Conservation (phyloP, 2,797 vertebrate species). For the Arnoldichthys spilopterus region DNA sequence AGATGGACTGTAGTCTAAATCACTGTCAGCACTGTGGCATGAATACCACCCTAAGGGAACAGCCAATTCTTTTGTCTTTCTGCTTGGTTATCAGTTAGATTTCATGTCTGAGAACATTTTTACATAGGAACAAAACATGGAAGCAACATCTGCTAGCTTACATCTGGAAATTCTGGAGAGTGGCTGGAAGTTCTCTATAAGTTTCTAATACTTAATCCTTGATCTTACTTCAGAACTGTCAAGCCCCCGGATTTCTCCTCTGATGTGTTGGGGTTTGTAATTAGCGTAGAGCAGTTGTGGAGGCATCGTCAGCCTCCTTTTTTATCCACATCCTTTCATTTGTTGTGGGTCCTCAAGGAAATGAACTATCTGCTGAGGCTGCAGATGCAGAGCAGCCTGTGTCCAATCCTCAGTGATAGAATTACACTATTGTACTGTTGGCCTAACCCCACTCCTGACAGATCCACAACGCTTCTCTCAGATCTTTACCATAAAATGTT, state of each 20-base stretch:
- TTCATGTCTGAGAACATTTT: neutral
- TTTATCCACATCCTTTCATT: neutral
- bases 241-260: slow-evolving; percentile 13
- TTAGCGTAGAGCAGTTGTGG: slow-evolving; percentile 19
- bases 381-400: slow-evolving; percentile 12
- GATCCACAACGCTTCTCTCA: neutral
- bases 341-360: slow-evolving; percentile 23
- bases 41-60: neutral
- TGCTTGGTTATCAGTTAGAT: neutral
- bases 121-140: neutral
- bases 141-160: neutral
- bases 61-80: slow-evolving; percentile 4
- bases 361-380: slow-evolving; percentile 20
- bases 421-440: slow-evolving; percentile 4
- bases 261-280: slow-evolving; percentile 1
- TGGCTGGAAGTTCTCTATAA: neutral
- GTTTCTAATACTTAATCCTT: neutral
- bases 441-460: neutral
- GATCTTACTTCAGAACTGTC: slow-evolving; percentile 19
- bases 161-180: slow-evolving; percentile 3
- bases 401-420: neutral
- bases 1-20: slow-evolving; percentile 1
- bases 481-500: neutral
- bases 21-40: slow-evolving; percentile 27
- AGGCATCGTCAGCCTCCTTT: neutral